Conservation (phyloP, 1,140 invertebrate species). For the Drosophila ercepeae region DNA sequence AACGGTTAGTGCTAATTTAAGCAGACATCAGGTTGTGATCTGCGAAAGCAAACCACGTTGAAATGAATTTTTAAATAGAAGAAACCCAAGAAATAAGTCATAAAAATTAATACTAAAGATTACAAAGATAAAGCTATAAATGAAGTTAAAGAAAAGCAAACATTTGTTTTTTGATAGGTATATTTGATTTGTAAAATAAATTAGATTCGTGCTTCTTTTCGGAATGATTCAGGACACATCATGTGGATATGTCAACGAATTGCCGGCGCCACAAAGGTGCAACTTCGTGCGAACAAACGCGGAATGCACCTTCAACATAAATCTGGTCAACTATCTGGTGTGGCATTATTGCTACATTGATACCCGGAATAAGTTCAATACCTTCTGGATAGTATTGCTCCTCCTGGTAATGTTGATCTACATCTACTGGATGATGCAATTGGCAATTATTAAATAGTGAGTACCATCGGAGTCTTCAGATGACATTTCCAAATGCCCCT, state of each 20-base stretch:
- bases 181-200: not conserved
- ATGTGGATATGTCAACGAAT: not conserved
- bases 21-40: constrained; percentile 2
- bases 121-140: not conserved
- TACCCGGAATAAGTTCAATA: constrained; percentile 17
- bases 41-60: not conserved
- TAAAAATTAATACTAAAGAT: no score
- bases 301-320: constrained; percentile 4
- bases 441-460: constrained; percentile 28
- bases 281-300: not conserved
- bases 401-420: not conserved
- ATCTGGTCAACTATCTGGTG: constrained; percentile 22
- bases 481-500: not conserved
- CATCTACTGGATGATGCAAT: constrained; percentile 41
- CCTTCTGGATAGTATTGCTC: constrained; percentile 13
- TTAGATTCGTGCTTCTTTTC: not conserved
- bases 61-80: not conserved
- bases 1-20: constrained; percentile 42
- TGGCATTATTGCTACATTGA: constrained; percentile 32
- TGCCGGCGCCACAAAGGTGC: constrained; percentile 1
- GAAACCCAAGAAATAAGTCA: no score
- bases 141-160: not conserved
- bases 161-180: not conserved
- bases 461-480: not conserved
- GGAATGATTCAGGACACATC: not conserved